These are phyloP conservation scores for Hydraecia micacea DNA, from an alignment of 2,888 invertebrate species.

Conservation along the genomic window DNA sequence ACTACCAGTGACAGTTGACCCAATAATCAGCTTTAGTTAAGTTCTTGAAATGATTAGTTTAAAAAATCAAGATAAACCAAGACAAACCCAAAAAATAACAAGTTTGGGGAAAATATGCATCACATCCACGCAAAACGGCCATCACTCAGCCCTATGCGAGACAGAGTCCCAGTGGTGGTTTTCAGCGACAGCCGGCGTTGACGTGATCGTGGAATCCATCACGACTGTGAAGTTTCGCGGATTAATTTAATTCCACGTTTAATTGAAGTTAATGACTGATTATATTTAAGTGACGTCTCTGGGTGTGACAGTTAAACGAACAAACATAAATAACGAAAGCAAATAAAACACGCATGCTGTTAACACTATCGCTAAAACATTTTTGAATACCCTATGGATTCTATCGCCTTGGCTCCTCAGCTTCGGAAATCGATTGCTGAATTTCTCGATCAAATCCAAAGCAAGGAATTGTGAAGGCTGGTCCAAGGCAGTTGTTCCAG, in stretches of 20 bases:
- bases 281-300: background rate
- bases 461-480: conserved; percentile 71
- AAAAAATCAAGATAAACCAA: too few species aligned
- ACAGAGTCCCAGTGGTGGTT: background rate
- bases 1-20: background rate
- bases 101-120: background rate
- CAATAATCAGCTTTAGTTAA: background rate
- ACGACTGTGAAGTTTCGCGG: background rate
- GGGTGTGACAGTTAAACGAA: background rate
- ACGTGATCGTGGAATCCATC: background rate
- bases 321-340: conserved; percentile 22
- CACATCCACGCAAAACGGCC: background rate
- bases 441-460: conserved; percentile 87
- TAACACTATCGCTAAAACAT: conserved; percentile 63
- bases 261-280: background rate
- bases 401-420: conserved; percentile 90
- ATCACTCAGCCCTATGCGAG: background rate
- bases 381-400: conserved; percentile 90
- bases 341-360: conserved; percentile 55
- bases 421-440: conserved; percentile 85
- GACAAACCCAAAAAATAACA: too few species aligned
- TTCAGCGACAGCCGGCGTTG: too few species aligned
- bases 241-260: background rate
- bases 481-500: conserved; percentile 71
- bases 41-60: background rate